These are phyloP conservation scores for Cyclopterus lumpus DNA, from an alignment of 2,797 vertebrate genomes.

Conservation along the genomic window DNA sequence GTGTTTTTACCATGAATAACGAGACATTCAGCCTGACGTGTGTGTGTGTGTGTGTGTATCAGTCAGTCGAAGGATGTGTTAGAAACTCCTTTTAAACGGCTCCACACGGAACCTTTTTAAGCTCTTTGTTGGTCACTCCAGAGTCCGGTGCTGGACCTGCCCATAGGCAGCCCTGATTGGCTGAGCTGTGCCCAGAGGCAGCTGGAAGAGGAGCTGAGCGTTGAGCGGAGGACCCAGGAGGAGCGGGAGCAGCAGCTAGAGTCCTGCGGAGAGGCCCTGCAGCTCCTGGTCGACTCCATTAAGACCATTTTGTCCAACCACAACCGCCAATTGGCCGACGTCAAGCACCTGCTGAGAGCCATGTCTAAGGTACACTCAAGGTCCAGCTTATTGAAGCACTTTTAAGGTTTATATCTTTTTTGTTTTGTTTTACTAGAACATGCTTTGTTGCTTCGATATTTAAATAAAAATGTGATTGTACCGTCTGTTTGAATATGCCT, in stretches of 20 bases:
- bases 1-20: too few species aligned
- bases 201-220: slow-evolving; percentile 90
- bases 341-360: slow-evolving; percentile 96
- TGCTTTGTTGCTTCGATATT: too few species aligned
- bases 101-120: neutral
- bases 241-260: slow-evolving; percentile 96
- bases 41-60: too few species aligned
- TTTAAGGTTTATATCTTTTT: neutral
- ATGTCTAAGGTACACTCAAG: slow-evolving; percentile 93
- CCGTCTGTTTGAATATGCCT: neutral
- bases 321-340: slow-evolving; percentile 96
- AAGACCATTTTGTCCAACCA: slow-evolving; percentile 95
- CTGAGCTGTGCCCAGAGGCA: slow-evolving; percentile 93
- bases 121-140: slow-evolving; percentile 60
- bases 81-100: too few species aligned
- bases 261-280: slow-evolving; percentile 90
- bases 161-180: slow-evolving; percentile 95
- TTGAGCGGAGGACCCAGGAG: slow-evolving; percentile 87
- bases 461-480: neutral
- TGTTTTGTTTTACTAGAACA: too few species aligned
- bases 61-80: too few species aligned
- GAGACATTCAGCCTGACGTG: too few species aligned
- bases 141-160: slow-evolving; percentile 89
- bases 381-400: neutral
- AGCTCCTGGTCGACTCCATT: slow-evolving; percentile 95